Evolutionary conservation across 2,888 invertebrate species (phyloP), one percentile per base, ranked within the genome.

Genomic region (Apotomis betuletana): DNA sequence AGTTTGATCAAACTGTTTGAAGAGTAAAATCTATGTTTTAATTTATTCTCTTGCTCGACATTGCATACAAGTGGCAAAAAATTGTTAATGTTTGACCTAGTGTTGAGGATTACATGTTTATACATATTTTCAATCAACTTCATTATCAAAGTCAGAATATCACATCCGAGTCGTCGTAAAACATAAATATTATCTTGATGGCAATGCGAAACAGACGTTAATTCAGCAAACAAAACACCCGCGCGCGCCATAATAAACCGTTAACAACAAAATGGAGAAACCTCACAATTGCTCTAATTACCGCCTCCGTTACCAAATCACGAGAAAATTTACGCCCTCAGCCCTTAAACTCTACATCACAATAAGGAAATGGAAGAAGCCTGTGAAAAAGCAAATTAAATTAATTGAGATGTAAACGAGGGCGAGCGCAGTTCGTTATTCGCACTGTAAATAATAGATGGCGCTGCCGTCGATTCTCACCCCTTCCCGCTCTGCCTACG

Each of bases 381-480:
- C 91, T 87, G 90, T 90, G 90, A 91, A 92, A 91, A 92, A 90
- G 90, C 90, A 91, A 92, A 92, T 91, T 92, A 92, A 92, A 89
- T 92, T 91, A 91, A 90, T 91, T 91, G 91, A 90, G 90, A 90
- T 90, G 89, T 91, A 91, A 92, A 91, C 90, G 90, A 90, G 91
- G 90, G 91, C 80, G 81, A 82, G 81, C 81, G 83, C 87, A 83
- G 83, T 87, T 82, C 64, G 71, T 74, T 63, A 72, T 72, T 62
- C 85, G 83, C 80, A 82, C 85, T 87, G 87, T 90, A 87, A 90
- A 89, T 89, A 89, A 89, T 89, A 89, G 87, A 90, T 89, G 88
- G 84, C 84, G 81, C 79, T 84, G 82, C 76, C 79, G 82, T 79
- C 80, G 76, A 80, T 80, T 84, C 86, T 81, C 85, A 87, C 89